Base-by-base conservation (phyloP, 2,797 vertebrate genomes). In the Lepidocolaptes lacrymiger region DNA sequence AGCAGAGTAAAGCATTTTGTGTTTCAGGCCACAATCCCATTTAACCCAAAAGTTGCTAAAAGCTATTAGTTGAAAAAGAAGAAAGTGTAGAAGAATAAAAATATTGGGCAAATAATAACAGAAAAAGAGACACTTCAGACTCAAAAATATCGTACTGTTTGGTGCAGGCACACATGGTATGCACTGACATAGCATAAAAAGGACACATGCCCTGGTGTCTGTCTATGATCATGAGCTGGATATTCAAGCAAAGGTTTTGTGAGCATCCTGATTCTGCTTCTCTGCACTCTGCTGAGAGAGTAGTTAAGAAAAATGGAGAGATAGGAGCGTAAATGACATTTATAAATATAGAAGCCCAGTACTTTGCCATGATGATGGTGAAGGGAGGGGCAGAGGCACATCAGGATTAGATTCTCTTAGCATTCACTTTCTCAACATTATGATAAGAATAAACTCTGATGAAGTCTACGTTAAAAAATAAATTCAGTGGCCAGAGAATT, bases 201-300 rank as follows among this genome's bases (percentile, higher is more conserved):
- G 85, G 63, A 90, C 86, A 90, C 44, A 59, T 8, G 10, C 66
- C 43, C 78, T 82, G 14, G 67, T n/a, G 71, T 85, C 93, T 97
- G 87, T 91, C 94, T 87, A 24, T 2, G 1, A 55, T 86, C 58
- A 85, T 21, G 32, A 88, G 39, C 71, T 95, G 71, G 28, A 94
- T 97, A 96, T 96, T 96, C 81, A 94, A 96, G 80, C 62, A 97
- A 87, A 72, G 74, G n/a, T 59, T 90, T 94, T 95, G 85, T 91
- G 88, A 97, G 96, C 94, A 96, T 95, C 77, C 92, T 91, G 91
- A 72, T 85, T 93, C 58, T 83, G 75, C 41, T 88, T 54, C 73
- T 72, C 62, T 90, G 14, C 76, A 54, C 51, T 84, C 46, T 89
- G 30, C 44, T 77, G 85, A 95, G 82, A 67, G 5, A 30, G 19